These are phyloP conservation scores for Sialia sialis DNA, from an alignment of 2,113 vertebrate genomes.

Conservation along the genomic window DNA sequence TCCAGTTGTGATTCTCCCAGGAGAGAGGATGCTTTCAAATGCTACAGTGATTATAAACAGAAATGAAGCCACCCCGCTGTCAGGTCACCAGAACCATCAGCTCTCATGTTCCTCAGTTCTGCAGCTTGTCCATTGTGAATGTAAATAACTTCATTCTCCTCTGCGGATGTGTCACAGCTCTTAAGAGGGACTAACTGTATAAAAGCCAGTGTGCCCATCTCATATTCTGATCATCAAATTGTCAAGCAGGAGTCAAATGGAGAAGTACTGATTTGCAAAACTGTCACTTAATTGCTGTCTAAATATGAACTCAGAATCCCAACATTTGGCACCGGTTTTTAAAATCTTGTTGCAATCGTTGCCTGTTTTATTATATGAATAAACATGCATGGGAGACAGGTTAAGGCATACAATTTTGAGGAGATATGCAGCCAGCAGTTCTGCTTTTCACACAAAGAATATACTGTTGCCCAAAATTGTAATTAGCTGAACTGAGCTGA, in stretches of 20 bases:
- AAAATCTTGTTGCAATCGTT: not conserved
- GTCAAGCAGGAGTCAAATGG: not conserved
- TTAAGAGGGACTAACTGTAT: not conserved
- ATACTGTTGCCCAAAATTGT: not conserved
- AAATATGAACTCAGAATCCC: not conserved
- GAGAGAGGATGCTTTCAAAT: not conserved
- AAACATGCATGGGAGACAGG: not conserved
- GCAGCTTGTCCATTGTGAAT: not conserved
- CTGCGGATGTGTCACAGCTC: not conserved
- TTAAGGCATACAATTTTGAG: not conserved
- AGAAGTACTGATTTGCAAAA: conserved; percentile 1
- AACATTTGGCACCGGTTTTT: not conserved
- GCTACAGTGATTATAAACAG: not conserved
- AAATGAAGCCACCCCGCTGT: not conserved
- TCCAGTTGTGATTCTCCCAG: not conserved
- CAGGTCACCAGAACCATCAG: conserved; percentile 23
- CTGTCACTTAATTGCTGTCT: not conserved
- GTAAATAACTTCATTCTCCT: not conserved
- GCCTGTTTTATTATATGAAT: not conserved
- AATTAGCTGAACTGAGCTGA: not conserved
- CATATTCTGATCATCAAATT: not conserved
- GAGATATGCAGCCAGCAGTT: not conserved
- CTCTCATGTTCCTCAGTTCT: conserved; percentile 14
- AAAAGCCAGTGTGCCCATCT: not conserved
- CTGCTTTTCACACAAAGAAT: not conserved